These are phyloP conservation scores for Sciurus carolinensis DNA, from an alignment of 2,797 vertebrate species.

Conservation along the genomic window DNA sequence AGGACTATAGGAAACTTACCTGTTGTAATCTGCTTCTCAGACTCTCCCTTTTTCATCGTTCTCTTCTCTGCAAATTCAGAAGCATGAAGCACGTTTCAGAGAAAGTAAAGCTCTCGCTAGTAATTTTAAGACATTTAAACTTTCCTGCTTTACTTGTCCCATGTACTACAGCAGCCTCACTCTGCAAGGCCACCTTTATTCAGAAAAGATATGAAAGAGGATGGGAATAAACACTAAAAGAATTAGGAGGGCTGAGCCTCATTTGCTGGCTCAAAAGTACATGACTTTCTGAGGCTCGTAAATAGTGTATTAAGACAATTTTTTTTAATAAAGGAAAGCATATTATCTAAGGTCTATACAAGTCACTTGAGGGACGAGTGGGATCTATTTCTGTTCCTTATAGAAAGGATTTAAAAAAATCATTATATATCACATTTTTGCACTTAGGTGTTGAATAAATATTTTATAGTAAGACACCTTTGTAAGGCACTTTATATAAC, in stretches of 20 bases:
- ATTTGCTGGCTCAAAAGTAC: slow-evolving; percentile 54
- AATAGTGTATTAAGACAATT: not conserved
- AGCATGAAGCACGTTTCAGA: slow-evolving; percentile 1
- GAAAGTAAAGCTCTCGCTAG: slow-evolving; percentile 44
- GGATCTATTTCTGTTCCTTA: slow-evolving; percentile 32
- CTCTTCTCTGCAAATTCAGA: slow-evolving; percentile 47
- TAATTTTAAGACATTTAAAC: slow-evolving; percentile 12
- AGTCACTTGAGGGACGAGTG: slow-evolving; percentile 16
- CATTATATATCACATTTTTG: slow-evolving; percentile 7
- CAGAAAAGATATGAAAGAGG: not conserved
- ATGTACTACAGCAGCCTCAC: not conserved
- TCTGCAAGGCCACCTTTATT: not conserved
- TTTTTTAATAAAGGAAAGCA: slow-evolving; percentile 36
- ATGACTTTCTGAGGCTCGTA: slow-evolving; percentile 22
- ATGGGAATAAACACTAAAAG: not conserved
- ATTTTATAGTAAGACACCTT: slow-evolving; percentile 47
- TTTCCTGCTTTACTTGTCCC: not conserved
- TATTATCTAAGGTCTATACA: not conserved
- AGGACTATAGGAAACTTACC: not conserved
- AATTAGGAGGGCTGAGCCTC: slow-evolving; percentile 2
- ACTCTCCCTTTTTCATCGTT: not conserved
- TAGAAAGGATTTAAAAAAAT: not conserved
- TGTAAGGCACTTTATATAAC: slow-evolving; percentile 43
- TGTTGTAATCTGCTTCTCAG: not conserved
- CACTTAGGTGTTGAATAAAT: slow-evolving; percentile 11